Base-by-base conservation (phyloP, 2,888 invertebrate species). In the Calameuta filiformis region DNA sequence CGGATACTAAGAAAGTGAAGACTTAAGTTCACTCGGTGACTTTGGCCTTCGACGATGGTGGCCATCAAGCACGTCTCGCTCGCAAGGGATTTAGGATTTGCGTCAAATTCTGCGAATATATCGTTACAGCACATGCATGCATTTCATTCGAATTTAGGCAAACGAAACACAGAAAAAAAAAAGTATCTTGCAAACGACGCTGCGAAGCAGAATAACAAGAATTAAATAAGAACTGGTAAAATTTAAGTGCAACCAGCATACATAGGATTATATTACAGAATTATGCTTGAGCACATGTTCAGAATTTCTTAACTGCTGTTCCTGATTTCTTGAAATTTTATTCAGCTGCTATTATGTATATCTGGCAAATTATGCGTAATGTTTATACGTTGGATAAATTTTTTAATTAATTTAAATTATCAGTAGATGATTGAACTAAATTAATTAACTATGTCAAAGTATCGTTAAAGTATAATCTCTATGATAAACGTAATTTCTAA, bases 11-110 rank as follows among this genome's bases (percentile, higher is more conserved):
- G 34, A 75, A 77, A 34, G 56, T 23, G 37, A 33, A 56, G 56
- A 73, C 69, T 73, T 56, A n/a, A 73, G 73, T 56, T 73, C 73
- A 73, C 31, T 35, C 73, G 75, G 40, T 69, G 76, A 74, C 79
- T 76, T 81, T 82, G 79, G 77, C 80, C 79, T 79, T 78, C 69
- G 75, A 15, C 35, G 6, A 34, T 35, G 71, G 30, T 56, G 74
- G 69, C 71, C 56, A 37, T 40, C 34, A 75, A 76, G 68, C 79
- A 75, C 75, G 76, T 76, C 35, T 69, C 68, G 12, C 35, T 73
- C 30, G 56, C 75, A 35, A 74, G 79, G 76, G 78, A 79, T 79
- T 73, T 35, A 75, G 77, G 1, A 79, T 73, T 75, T 76, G 73
- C 23, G 68, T 56, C 56, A 12, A 68, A 77, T 81, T 80, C 79